Base-by-base conservation (phyloP, 2,113 vertebrate species). In the Sphaerodactylus townsendi region DNA sequence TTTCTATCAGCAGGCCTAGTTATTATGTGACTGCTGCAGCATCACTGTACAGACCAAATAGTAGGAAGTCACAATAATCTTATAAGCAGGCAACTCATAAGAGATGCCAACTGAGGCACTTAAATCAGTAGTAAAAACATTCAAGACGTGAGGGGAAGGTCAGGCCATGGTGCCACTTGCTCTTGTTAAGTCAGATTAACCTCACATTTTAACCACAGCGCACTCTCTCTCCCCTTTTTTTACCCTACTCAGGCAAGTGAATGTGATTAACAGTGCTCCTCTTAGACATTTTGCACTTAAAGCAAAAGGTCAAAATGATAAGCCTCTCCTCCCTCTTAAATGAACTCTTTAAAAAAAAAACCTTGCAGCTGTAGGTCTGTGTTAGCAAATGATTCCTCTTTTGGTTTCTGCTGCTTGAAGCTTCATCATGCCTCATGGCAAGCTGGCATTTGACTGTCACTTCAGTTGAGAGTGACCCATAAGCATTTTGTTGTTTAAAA, bases 51-150 rank as follows among this genome's bases (percentile, higher is more conserved):
- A 6, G 4, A 1, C 0, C 0, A 23, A 23, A 70, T 7, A 48
- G 10, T 30, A 1, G 0, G 17, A 10, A 50, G 48, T 0, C 0
- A 0, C 25, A 5, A 1, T 62, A 35, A 4, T 41, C 2, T 0
- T 17, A 4, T 1, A 77, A 10, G 9, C 41, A 30, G 80, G 71
- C 53, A 10, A 30, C 23, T 25, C 73, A 75, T 23, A 75, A 50
- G 62, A 15, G 71, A 82, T 62, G 21, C 19, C 53, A 73, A 48
- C 0, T 46, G 69, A 50, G 44, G n/a, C 41, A 83, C 59, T 76
- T 53, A 76, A 75, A 75, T 37, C 3, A 53, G 33, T 33, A 11
- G 7, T n/a, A 74, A 28, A 62, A 48, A n/a, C 11, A 5, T 65
- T 74, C 39, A 28, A 56, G 50, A 33, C 28, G 50, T 30, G 41